Evolutionary conservation across 2,113 vertebrate species (phyloP).

Genomic region (Alligator sinensis): DNA sequence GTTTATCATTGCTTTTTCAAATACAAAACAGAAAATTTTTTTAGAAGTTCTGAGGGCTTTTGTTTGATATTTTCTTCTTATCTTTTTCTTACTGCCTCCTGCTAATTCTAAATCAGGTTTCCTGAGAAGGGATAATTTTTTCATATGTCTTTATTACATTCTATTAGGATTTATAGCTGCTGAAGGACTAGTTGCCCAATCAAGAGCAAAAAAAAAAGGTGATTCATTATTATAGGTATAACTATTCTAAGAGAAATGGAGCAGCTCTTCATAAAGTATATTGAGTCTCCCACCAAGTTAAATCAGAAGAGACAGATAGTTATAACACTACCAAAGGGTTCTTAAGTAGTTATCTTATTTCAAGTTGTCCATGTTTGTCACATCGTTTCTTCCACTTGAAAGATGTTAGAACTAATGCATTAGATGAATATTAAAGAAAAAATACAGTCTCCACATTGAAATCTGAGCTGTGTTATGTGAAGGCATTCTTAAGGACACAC

Average conservation of each 20-base stretch:
- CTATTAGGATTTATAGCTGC: slow-evolving; percentile 1
- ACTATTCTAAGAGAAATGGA: neutral
- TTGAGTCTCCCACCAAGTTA: neutral
- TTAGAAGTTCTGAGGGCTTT: neutral
- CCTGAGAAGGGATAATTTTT: neutral
- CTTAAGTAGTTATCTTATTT: neutral
- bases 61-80: neutral
- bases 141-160: neutral
- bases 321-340: neutral
- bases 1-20: too few relatives aligned
- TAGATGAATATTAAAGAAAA: neutral
- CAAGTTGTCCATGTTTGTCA: neutral
- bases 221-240: neutral
- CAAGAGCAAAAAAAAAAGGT: neutral
- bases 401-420: neutral
- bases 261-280: neutral
- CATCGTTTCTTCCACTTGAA: neutral
- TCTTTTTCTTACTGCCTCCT: neutral
- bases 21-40: neutral
- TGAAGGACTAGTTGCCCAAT: slow-evolving; percentile 3
- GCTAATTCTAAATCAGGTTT: neutral
- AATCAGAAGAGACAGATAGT: neutral
- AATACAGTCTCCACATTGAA: neutral
- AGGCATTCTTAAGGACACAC: neutral
- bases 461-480: neutral